phyloP scores from a whole-genome alignment of 2,888 invertebrate species.

The Polymixis lichenea region DNA sequence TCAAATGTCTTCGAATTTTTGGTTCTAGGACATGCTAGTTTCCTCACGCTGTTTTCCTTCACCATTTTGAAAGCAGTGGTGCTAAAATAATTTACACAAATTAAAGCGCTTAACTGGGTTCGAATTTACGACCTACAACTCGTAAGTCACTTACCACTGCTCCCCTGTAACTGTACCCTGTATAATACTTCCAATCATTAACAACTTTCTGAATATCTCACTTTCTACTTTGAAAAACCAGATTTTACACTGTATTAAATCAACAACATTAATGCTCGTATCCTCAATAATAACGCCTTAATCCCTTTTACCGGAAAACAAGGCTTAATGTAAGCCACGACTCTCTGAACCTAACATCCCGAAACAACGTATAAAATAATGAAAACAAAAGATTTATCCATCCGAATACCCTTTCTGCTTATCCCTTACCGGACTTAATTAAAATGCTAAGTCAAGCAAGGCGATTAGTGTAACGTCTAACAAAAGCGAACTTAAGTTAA shows the following conservation, averaged over 20 bases:
- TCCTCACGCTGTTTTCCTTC: too few species aligned
- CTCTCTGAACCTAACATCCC: slow-evolving; percentile 16
- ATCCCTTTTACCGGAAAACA: slow-evolving; percentile 23
- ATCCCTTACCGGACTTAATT: slow-evolving; percentile 56
- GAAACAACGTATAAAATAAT: slow-evolving; percentile 51
- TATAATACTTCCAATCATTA: too few species aligned
- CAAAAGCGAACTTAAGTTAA: slow-evolving; percentile 49
- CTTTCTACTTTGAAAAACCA: neutral
- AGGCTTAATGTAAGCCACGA: slow-evolving; percentile 39
- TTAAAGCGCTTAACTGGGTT: too few species aligned
- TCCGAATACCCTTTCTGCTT: slow-evolving; percentile 17
- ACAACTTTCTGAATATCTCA: too few species aligned
- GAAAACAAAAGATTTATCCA: slow-evolving; percentile 51
- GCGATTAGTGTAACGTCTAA: slow-evolving; percentile 36
- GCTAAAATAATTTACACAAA: too few species aligned
- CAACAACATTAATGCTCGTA: neutral
- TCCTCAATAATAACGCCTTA: neutral
- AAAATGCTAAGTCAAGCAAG: slow-evolving; percentile 63
- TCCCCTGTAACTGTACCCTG: too few species aligned
- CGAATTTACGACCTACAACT: too few species aligned
- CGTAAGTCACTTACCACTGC: too few species aligned
- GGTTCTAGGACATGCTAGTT: too few species aligned
- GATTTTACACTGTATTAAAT: neutral
- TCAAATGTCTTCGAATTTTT: too few species aligned
- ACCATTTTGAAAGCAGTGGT: too few species aligned